Percentiles rank a stretch among this genome's conserved stretches.
Conservation (phyloP, 2,797 vertebrate species). For the Kryptopterus vitreolus region DNA sequence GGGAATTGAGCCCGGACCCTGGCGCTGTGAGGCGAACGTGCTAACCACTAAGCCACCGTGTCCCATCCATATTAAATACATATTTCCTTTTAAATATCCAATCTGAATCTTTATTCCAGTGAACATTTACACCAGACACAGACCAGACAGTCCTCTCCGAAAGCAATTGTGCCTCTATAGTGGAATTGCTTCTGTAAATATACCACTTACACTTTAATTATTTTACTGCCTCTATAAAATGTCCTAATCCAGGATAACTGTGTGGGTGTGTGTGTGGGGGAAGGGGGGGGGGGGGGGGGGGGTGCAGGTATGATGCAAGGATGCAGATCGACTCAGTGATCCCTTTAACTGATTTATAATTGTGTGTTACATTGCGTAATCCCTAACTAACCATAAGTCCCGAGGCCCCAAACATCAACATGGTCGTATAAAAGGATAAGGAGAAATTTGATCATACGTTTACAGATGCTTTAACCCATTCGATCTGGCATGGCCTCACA, state of each 20-base stretch:
- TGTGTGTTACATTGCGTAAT: not conserved
- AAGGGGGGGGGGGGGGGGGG: too few species aligned
- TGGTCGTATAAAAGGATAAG: too few species aligned
- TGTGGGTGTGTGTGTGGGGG: too few species aligned
- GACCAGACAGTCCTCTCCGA: not conserved
- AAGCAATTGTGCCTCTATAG: not conserved
- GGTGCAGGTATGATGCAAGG: too few species aligned
- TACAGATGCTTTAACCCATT: not conserved
- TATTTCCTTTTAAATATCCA: not conserved
- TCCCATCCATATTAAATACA: too few species aligned
- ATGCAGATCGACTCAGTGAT: not conserved
- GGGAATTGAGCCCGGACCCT: too few species aligned
- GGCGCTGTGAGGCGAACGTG: too few species aligned
- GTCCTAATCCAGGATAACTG: too few species aligned
- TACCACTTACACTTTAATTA: not conserved
- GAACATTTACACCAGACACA: not conserved
- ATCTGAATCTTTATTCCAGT: not conserved
- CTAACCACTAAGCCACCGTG: too few species aligned
- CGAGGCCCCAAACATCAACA: not conserved
- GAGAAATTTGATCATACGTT: not conserved
- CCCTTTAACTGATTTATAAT: not conserved
- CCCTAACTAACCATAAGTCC: too few species aligned
- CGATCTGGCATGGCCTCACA: too few species aligned
- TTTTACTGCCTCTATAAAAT: too few species aligned
- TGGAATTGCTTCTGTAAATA: not conserved